These are phyloP conservation scores for Drosophila gaucha DNA, from an alignment of 2,888 invertebrate species.

Conservation along the genomic window DNA sequence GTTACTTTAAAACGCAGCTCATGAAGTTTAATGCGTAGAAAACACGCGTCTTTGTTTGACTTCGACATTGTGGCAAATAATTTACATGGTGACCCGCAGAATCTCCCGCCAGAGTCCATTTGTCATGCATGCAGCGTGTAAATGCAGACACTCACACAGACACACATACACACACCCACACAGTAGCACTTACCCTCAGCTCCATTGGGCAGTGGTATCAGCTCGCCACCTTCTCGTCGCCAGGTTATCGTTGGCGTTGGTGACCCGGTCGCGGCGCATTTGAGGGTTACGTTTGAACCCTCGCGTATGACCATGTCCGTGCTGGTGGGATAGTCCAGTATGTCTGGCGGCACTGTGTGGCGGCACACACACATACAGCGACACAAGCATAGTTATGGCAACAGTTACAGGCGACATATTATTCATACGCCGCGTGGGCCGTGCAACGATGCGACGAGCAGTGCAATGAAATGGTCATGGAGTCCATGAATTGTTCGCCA, in stretches of 20 bases:
- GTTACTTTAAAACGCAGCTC: conserved; percentile 44
- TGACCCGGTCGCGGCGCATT: conserved; percentile 95
- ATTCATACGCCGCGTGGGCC: conserved; percentile 72
- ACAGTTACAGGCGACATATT: conserved; percentile 64
- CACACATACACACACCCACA: conserved; percentile 10
- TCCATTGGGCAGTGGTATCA: conserved; percentile 89
- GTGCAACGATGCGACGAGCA: conserved; percentile 27
- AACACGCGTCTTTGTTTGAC: conserved; percentile 49
- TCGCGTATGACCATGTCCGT: conserved; percentile 94
- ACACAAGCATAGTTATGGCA: conserved; percentile 41
- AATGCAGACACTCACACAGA: conserved; percentile 20
- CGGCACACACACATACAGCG: conserved; percentile 13
- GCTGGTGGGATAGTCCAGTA: conserved; percentile 93
- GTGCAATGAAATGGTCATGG: conserved; percentile 26
- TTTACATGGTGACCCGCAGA: conserved; percentile 49
- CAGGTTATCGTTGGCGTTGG: conserved; percentile 94
- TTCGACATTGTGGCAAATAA: conserved; percentile 53
- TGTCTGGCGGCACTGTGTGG: conserved; percentile 91
- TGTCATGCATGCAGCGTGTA: conserved; percentile 51
- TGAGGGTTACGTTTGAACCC: conserved; percentile 93
- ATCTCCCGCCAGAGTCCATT: conserved; percentile 45
- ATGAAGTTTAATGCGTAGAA: conserved; percentile 57
- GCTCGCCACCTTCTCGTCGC: conserved; percentile 92
- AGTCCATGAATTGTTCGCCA: conserved; percentile 53
- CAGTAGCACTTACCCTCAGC: conserved; percentile 87